Conservation (phyloP, 2,888 invertebrate species). For the Idaea biselata region DNA sequence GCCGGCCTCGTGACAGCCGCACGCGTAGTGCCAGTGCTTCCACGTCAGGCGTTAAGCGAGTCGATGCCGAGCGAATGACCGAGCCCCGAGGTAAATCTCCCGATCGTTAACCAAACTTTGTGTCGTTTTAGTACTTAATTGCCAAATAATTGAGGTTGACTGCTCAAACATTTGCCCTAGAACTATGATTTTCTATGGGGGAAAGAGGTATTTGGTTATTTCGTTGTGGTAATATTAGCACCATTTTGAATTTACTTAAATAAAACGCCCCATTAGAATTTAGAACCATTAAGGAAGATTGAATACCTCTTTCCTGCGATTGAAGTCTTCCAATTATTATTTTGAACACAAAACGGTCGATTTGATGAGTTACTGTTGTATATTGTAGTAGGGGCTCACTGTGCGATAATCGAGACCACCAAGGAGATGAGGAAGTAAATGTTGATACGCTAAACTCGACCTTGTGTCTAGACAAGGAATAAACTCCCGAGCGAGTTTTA, state of each 20-base stretch:
- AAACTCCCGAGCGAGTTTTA: constrained; percentile 21
- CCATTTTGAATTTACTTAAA: not conserved
- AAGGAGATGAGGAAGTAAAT: constrained; percentile 52
- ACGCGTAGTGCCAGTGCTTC: constrained; percentile 80
- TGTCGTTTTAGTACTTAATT: constrained; percentile 1
- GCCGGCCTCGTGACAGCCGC: constrained; percentile 66
- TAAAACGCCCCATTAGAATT: not conserved
- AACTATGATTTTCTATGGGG: not conserved
- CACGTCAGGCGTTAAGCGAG: constrained; percentile 65
- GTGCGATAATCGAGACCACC: constrained; percentile 31
- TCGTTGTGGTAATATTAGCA: not conserved
- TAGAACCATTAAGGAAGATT: not conserved
- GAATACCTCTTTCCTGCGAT: constrained; percentile 6
- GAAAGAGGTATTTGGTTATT: not conserved
- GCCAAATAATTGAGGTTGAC: not conserved
- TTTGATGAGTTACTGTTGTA: constrained; percentile 4
- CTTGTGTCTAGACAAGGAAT: constrained; percentile 33
- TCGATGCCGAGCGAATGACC: constrained; percentile 3
- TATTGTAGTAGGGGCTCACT: constrained; percentile 28
- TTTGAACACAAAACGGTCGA: constrained; percentile 12
- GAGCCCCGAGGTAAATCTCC: not conserved
- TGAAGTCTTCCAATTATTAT: constrained; percentile 30
- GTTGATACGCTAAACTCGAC: constrained; percentile 45
- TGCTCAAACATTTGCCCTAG: not conserved
- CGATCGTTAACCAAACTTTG: not conserved